Conservation (phyloP, 2,888 invertebrate genomes). For the Hipparchia semele region DNA sequence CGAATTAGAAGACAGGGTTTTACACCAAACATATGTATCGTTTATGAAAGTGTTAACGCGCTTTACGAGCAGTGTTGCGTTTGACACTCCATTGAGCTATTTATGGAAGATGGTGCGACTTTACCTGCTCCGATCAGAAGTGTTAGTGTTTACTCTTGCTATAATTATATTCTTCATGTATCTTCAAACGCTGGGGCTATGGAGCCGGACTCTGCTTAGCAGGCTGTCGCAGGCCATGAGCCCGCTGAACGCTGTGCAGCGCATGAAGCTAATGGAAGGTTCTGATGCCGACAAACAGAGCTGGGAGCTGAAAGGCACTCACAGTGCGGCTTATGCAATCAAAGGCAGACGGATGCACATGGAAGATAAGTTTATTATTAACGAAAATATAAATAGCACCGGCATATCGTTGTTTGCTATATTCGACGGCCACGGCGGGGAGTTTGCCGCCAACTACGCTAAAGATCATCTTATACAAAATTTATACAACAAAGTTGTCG, state of each 20-base stretch:
- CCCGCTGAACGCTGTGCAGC: slow-evolving; percentile 84
- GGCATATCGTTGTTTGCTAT: slow-evolving; percentile 95
- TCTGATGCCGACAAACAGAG: slow-evolving; percentile 81
- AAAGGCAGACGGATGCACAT: slow-evolving; percentile 95
- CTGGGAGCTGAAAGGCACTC: slow-evolving; percentile 90
- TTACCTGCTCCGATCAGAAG: slow-evolving; percentile 91
- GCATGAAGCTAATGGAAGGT: slow-evolving; percentile 80
- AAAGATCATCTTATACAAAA: slow-evolving; percentile 93
- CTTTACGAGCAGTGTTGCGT: slow-evolving; percentile 90
- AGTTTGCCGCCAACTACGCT: slow-evolving; percentile 96
- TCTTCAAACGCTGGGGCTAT: slow-evolving; percentile 91
- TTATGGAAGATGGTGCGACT: slow-evolving; percentile 90
- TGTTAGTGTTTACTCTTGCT: slow-evolving; percentile 87
- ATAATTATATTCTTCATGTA: slow-evolving; percentile 89
- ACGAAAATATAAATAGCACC: slow-evolving; percentile 92
- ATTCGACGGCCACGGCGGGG: slow-evolving; percentile 98
- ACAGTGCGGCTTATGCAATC: slow-evolving; percentile 94
- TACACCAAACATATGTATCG: slow-evolving; percentile 93
- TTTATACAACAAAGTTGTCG: slow-evolving; percentile 89
- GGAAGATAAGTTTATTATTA: slow-evolving; percentile 97
- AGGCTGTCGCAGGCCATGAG: slow-evolving; percentile 87
- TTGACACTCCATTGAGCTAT: slow-evolving; percentile 89
- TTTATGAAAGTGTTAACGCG: slow-evolving; percentile 94
- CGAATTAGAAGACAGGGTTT: slow-evolving; percentile 94
- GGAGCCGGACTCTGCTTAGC: slow-evolving; percentile 90